Evolutionary conservation across 2,888 invertebrate genomes (phyloP), one percentile per base, ranked within the genome.

Genomic region (Diaperis boleti): DNA sequence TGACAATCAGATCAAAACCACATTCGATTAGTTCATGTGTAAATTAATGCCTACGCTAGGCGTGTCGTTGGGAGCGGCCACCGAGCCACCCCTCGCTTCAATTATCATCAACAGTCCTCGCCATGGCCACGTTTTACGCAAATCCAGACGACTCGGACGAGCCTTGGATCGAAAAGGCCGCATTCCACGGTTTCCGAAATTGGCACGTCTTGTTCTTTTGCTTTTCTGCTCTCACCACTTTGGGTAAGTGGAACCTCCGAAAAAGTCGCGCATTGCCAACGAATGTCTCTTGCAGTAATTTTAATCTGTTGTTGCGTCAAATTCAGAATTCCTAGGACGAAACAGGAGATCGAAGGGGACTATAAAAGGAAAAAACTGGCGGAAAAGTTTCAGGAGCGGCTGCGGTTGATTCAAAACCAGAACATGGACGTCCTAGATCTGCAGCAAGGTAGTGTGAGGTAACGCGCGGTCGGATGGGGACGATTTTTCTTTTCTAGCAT

Each of bases 271-370:
- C 13, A 26, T n/a, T n/a, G n/a, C 29, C 35, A 13, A 22, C 52
- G 1, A 47, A 59, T 35, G n/a, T 20, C 17, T 56, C n/a, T 55
- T 45, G 67, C 77, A 94, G 94, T 92, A 64, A 89, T 96, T 67
- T 87, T 94, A 76, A 83, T 95, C 54, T 96, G 96, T 79, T 96
- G 96, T 78, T 95, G 95, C 77, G 87, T 95, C 74, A 91, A 92
- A 69, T 93, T 95, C 81, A 89, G 96, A 29, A 92, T 97, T 69
- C 96, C 96, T 1, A 86, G 96, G 54, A 96, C 96, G 0, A 96
- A 96, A 79, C 95, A 96, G 81, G 95, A 96, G 82, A 96, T 97
- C 66, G 95, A 96, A 79, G 95, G 95, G 0, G 95, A 96, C 81
- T 95, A 92, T 81, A 89, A 92, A 72, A 85, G 96, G 13, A 89